These are phyloP conservation scores for Melanotaenia pygmaea DNA, from an alignment of 2,797 vertebrate genomes.

Conservation along the genomic window DNA sequence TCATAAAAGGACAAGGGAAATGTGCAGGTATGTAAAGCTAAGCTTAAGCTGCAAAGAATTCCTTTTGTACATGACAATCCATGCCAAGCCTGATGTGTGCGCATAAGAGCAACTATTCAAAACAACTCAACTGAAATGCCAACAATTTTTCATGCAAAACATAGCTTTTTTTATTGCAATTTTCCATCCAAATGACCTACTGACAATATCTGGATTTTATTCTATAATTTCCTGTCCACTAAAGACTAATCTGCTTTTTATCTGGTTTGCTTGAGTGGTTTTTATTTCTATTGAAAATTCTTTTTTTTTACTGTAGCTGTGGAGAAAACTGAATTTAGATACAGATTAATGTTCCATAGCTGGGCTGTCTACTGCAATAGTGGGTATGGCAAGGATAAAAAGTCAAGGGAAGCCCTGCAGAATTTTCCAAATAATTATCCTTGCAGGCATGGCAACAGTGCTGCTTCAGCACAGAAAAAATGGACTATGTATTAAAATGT, in stretches of 20 bases:
- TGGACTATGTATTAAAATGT: conserved; percentile 21
- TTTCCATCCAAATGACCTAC: conserved; percentile 18
- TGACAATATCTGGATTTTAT: conserved; percentile 11
- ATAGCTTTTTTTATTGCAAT: conserved; percentile 1
- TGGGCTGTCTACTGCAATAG: conserved; percentile 41
- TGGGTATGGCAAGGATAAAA: conserved; percentile 44
- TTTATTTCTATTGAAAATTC: conserved; percentile 29
- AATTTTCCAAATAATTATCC: conserved; percentile 37
- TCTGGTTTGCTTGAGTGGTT: conserved; percentile 17
- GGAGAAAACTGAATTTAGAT: conserved; percentile 25
- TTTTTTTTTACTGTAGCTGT: conserved; percentile 19
- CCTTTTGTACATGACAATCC: not conserved
- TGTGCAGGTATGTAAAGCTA: not conserved
- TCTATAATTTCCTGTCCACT: conserved; percentile 10
- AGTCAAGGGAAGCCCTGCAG: conserved; percentile 51
- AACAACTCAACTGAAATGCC: conserved; percentile 10
- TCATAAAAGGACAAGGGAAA: too few relatives aligned
- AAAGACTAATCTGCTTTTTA: not conserved
- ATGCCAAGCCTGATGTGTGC: not conserved
- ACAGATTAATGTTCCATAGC: conserved; percentile 37
- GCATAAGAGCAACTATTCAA: not conserved
- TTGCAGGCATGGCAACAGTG: conserved; percentile 22
- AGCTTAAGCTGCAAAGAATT: not conserved
- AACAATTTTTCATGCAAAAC: conserved; percentile 23
- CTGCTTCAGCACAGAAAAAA: conserved; percentile 20